phyloP scores from a whole-genome alignment of 2,888 invertebrate genomes.

The Falcaria lacertinaria region DNA sequence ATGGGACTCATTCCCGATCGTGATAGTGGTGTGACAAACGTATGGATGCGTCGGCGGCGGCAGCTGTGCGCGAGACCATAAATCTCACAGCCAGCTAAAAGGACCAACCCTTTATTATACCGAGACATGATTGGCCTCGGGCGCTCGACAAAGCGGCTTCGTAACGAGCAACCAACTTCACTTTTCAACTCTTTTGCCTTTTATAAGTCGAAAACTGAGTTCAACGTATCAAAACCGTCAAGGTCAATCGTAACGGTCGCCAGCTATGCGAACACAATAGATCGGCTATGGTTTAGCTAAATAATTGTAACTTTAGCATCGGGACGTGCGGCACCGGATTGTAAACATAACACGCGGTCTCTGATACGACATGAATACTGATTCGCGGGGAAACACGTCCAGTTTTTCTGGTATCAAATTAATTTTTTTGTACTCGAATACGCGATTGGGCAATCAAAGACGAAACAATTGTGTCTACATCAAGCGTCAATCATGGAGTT shows the following conservation, averaged over 20 bases:
- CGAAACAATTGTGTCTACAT: slow-evolving; percentile 31
- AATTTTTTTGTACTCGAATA: slow-evolving; percentile 27
- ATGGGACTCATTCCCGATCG: slow-evolving; percentile 32
- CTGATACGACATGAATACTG: slow-evolving; percentile 48
- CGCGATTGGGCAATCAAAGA: slow-evolving; percentile 3
- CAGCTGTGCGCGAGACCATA: slow-evolving; percentile 52
- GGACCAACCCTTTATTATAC: slow-evolving; percentile 75
- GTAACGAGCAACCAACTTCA: slow-evolving; percentile 62
- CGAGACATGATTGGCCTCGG: slow-evolving; percentile 75
- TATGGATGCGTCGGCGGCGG: slow-evolving; percentile 52
- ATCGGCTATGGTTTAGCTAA: slow-evolving; percentile 39
- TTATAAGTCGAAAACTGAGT: slow-evolving; percentile 37
- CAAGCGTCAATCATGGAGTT: slow-evolving; percentile 47
- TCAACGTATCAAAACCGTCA: slow-evolving; percentile 42
- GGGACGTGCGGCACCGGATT: slow-evolving; percentile 43
- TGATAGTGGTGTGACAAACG: slow-evolving; percentile 69
- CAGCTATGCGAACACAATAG: slow-evolving; percentile 29
- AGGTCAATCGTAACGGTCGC: slow-evolving; percentile 34
- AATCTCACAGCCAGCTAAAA: slow-evolving; percentile 62
- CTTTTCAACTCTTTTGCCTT: slow-evolving; percentile 49
- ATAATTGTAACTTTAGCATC: slow-evolving; percentile 34
- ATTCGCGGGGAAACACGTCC: slow-evolving; percentile 61
- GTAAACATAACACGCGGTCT: slow-evolving; percentile 44
- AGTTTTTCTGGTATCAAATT: slow-evolving; percentile 39
- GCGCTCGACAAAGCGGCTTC: slow-evolving; percentile 67